These are phyloP conservation scores for Carettochelys insculpta DNA, from an alignment of 2,113 vertebrate genomes.

Conservation along the genomic window DNA sequence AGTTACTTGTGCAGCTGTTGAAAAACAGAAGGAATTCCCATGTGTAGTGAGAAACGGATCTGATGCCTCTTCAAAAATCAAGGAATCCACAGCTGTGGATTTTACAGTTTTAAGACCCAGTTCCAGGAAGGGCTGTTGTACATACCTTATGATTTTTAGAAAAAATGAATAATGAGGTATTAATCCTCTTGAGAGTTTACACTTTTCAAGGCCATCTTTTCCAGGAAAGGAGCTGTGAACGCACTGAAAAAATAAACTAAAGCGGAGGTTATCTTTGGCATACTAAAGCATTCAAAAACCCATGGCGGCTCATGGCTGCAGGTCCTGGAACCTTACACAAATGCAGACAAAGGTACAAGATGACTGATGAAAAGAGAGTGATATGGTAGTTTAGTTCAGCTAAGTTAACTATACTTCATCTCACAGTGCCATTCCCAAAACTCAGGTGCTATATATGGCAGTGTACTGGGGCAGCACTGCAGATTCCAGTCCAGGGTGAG, in stretches of 20 bases:
- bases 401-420: neutral
- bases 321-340: neutral
- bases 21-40: neutral
- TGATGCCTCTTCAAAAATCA: neutral
- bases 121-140: neutral
- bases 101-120: neutral
- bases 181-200: neutral
- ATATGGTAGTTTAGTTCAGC: neutral
- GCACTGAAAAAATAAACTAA: neutral
- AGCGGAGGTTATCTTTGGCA: neutral
- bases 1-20: neutral
- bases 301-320: neutral
- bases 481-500: neutral
- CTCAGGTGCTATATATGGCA: neutral
- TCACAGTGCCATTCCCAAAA: accelerated
- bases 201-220: neutral
- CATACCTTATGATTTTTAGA: neutral
- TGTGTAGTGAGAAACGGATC: neutral
- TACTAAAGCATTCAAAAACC: neutral
- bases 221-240: neutral
- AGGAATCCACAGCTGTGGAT: neutral
- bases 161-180: neutral
- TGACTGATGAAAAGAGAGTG: neutral
- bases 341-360: accelerated
- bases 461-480: neutral